Evolutionary conservation across 2,797 vertebrate species (phyloP), one percentile per base, ranked within the genome.

Genomic region (Heterohyrax brucei): DNA sequence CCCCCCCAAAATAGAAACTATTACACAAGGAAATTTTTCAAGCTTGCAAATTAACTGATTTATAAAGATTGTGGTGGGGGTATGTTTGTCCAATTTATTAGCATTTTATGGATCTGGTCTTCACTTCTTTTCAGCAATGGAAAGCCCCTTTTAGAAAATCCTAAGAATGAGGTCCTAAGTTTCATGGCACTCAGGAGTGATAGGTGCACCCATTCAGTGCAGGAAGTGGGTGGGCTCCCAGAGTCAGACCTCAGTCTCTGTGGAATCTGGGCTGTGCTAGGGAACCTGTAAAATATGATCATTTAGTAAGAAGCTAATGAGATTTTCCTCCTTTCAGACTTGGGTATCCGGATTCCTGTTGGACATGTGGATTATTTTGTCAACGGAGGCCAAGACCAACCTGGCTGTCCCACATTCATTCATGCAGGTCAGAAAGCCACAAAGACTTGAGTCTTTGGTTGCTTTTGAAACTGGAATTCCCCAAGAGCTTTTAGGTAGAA

Each of bases 281-380:
- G 62, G 68, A 24, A 56, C 28, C 30, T 33, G 12, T 33, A 66
- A 75, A 76, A 90, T 18, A 50, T 1, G n/a, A 5, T 14, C 53
- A 66, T 26, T 18, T 53, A 73, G 50, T 56, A 26, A 28, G 24
- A 90, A 24, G 26, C 24, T 90, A 72, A 95, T 12, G 1, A 5
- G 10, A 24, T 95, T 95, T 96, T 83, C 10, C 48, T 97, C 62
- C 56, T 98, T 98, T 95, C 98, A 99, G 99, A 99, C 98, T 99
- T 99, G 0, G 99, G 99, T 48, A 99, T 99, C 96, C 99, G 99
- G 88, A 99, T 99, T 98, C 99, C 99, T 16, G 99, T 99, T 0
- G 99, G 99, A 87, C 99, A 99, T 3, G 98, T 99, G 1, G 99
- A 99, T 97, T 99, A 99, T 97, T 99, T 99, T 7, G 97, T 99